A percentile compares a stretch with the other conserved stretches of the same genome.
Evolutionary conservation across 64 coral and sea anemone species (phyloP).

Genomic region (Montipora foliosa): DNA sequence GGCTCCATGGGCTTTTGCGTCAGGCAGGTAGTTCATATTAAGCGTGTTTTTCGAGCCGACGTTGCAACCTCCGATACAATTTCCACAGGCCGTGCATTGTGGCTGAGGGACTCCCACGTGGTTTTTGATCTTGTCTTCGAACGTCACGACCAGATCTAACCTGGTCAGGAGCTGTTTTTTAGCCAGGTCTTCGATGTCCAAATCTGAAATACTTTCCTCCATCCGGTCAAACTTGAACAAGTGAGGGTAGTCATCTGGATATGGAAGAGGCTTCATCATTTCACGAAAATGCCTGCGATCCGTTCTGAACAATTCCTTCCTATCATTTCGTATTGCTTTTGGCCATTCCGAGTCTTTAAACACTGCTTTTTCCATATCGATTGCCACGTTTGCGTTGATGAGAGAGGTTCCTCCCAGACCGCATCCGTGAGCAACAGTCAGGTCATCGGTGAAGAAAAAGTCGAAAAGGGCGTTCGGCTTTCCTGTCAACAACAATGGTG

Average conservation of each 20-base stretch:
- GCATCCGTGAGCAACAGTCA: slow-evolving; percentile 65
- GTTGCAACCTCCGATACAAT: slow-evolving; percentile 71
- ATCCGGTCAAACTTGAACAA: slow-evolving; percentile 56
- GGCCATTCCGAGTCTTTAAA: slow-evolving; percentile 65
- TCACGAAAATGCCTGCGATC: slow-evolving; percentile 54
- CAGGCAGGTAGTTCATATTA: slow-evolving; percentile 74
- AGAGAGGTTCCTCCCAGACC: slow-evolving; percentile 71
- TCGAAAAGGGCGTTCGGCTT: slow-evolving; percentile 49
- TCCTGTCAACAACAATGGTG: slow-evolving; percentile 4
- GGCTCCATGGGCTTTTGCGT: slow-evolving; percentile 68
- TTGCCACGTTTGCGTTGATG: slow-evolving; percentile 71
- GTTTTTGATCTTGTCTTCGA: slow-evolving; percentile 55
- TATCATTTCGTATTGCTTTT: slow-evolving; percentile 18
- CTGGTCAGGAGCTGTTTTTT: slow-evolving; percentile 26
- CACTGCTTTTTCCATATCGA: slow-evolving; percentile 52
- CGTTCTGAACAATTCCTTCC: not conserved
- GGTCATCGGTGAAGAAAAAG: slow-evolving; percentile 38
- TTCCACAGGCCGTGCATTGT: slow-evolving; percentile 64
- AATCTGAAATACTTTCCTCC: not conserved
- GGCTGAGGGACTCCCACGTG: slow-evolving; percentile 74
- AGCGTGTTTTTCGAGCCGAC: slow-evolving; percentile 74
- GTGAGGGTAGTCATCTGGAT: slow-evolving; percentile 34
- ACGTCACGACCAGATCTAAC: slow-evolving; percentile 39
- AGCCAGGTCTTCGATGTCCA: slow-evolving; percentile 73
- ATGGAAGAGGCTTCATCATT: slow-evolving; percentile 66